Conservation (phyloP, 2,797 vertebrate species). For the Tokudaia tokunoshimensis region DNA sequence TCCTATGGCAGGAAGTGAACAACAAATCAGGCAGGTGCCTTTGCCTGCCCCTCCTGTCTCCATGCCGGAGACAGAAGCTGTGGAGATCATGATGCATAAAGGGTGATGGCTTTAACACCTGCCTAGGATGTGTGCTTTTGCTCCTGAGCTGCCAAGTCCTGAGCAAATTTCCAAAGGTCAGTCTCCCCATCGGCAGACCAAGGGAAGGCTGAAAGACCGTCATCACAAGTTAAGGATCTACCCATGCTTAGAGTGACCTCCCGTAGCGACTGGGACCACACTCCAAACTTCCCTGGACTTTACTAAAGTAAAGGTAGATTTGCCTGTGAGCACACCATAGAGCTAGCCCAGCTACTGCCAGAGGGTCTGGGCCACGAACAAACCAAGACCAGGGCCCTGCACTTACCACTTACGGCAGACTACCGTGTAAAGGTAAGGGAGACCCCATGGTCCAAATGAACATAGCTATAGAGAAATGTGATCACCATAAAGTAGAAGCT, state of each 20-base stretch:
- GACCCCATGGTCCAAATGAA: neutral
- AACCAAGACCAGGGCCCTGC: neutral
- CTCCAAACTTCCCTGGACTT: neutral
- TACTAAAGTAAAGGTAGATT: neutral
- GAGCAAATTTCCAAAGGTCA: neutral
- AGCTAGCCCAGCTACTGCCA: neutral
- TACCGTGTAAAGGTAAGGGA: neutral
- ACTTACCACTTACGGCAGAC: neutral
- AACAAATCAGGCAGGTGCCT: neutral
- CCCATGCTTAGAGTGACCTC: neutral
- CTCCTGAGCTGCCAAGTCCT: neutral
- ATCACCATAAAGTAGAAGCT: neutral
- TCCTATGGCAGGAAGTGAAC: neutral
- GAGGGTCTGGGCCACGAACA: neutral
- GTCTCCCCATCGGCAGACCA: neutral
- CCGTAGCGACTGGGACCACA: neutral
- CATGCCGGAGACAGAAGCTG: neutral
- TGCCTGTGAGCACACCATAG: neutral
- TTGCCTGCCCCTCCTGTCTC: neutral
- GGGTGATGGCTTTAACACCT: neutral
- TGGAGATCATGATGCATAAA: neutral
- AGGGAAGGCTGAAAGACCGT: neutral
- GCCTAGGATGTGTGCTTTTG: neutral
- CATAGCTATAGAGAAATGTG: neutral
- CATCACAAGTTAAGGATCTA: neutral